Conservation (phyloP, 1,140 invertebrate genomes). For the Diorhabda sublineata region DNA sequence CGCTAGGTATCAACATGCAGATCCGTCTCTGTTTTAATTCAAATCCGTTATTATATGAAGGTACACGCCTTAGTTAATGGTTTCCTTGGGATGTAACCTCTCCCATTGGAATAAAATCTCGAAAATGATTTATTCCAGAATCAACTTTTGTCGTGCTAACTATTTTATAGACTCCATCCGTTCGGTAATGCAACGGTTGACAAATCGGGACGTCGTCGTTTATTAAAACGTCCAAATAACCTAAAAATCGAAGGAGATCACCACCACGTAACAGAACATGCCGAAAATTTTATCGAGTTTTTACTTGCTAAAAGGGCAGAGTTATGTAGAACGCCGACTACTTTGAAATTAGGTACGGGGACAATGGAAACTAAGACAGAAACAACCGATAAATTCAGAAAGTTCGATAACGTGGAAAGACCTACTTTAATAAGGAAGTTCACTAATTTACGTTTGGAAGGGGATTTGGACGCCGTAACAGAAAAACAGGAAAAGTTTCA, state of each 20-base stretch:
- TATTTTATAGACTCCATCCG: neutral
- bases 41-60: no score
- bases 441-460: slow-evolving; percentile 52
- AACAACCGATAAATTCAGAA: slow-evolving; percentile 51
- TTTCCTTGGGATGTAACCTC: no score
- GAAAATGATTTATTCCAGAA: no score
- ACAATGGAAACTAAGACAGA: slow-evolving; percentile 51
- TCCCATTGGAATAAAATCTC: no score
- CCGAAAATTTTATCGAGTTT: slow-evolving; percentile 53
- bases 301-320: slow-evolving; percentile 47
- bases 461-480: slow-evolving; percentile 50
- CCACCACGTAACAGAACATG: slow-evolving; percentile 49
- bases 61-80: no score
- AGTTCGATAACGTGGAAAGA: slow-evolving; percentile 42
- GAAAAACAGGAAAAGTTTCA: slow-evolving; percentile 54
- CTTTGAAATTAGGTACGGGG: slow-evolving; percentile 51
- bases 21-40: no score
- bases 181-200: neutral
- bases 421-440: slow-evolving; percentile 45
- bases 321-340: slow-evolving; percentile 46
- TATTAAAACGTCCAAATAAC: slow-evolving; percentile 32
- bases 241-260: slow-evolving; percentile 53
- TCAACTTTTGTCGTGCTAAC: neutral
- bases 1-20: no score
- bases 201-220: neutral